Base-by-base conservation (phyloP, 2,888 invertebrate genomes). In the Leptopilina drosophilae region DNA sequence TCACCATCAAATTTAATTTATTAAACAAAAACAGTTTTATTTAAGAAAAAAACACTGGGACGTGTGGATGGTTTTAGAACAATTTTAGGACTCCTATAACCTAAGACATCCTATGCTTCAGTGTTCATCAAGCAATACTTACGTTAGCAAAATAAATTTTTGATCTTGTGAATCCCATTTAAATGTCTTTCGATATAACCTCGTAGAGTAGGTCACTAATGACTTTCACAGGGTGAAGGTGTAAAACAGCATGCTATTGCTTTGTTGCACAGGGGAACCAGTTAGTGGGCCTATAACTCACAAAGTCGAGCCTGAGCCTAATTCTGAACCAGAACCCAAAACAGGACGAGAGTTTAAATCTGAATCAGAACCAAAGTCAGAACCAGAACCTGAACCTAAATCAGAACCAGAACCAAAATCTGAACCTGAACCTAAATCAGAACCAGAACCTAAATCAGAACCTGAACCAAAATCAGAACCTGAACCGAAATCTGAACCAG, bases 361-460 rank as follows among this genome's bases (percentile, higher is more conserved):
- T 15, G 84, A 86, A 76, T 83, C 89, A 14, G 88, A 88, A 84
- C 85, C 90, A 7, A 85, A 84, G 59, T 81, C 85, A 81, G 88
- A 90, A 81, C 87, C 92, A 4, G 88, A 89, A 78, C 87, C 90
- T 73, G 89, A 93, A 85, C 90, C 92, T 7, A 92, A 91, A 85
- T 89, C 93, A 0, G 91, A 90, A 76, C 88, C 92, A 49, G 91
- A 90, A 76, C 88, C 92, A 49, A 91, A 92, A 84, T 90, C 92
- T 14, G 92, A 93, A 85, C 91, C 94, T 0, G 92, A 92, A 77
- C 89, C 93, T 4, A 91, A 92, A 88, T 91, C 93, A 1, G 91
- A 91, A 78, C 89, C 91, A 14, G 89, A 89, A 81, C 89, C 90
- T 0, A 85, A 88, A 80, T 84, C 90, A 0, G 82, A 88, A 64